phyloP scores from a whole-genome alignment of 2,797 vertebrate species.

The Anabas testudineus region DNA sequence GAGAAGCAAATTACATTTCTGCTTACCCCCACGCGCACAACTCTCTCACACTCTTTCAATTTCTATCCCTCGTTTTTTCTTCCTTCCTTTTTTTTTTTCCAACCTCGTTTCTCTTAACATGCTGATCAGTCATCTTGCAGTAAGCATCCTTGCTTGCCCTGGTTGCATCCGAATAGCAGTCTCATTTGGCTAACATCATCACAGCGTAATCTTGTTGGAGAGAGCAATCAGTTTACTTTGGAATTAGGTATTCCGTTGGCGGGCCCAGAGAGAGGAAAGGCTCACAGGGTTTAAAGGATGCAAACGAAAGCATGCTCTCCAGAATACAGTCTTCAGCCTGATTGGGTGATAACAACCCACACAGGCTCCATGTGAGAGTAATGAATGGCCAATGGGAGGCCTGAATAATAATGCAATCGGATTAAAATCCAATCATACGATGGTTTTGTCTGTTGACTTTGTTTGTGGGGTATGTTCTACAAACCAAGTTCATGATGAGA shows the following conservation, averaged over 20 bases:
- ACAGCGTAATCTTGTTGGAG: conserved; percentile 83
- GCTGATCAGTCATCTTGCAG: conserved; percentile 84
- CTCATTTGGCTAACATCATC: conserved; percentile 86
- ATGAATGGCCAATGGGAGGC: conserved; percentile 85
- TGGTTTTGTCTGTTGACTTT: conserved; percentile 83
- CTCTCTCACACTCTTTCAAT: conserved; percentile 78
- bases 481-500: conserved; percentile 78
- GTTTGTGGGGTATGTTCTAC: conserved; percentile 83
- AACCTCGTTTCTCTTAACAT: conserved; percentile 84
- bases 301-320: conserved; percentile 84
- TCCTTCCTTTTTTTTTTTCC: conserved; percentile 28
- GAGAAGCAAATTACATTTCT: conserved; percentile 88
- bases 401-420: conserved; percentile 84
- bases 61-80: conserved; percentile 72
- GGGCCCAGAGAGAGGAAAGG: conserved; percentile 78
- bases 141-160: conserved; percentile 78
- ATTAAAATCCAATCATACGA: conserved; percentile 85
- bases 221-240: conserved; percentile 87
- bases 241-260: conserved; percentile 86
- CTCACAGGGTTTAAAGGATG: conserved; percentile 84
- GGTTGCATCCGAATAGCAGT: conserved; percentile 79
- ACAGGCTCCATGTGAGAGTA: conserved; percentile 83
- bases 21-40: conserved; percentile 81
- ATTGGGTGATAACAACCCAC: conserved; percentile 83
- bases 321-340: conserved; percentile 82